Conservation (phyloP, 2,888 invertebrate genomes). For the Andrena hattorfiana region DNA sequence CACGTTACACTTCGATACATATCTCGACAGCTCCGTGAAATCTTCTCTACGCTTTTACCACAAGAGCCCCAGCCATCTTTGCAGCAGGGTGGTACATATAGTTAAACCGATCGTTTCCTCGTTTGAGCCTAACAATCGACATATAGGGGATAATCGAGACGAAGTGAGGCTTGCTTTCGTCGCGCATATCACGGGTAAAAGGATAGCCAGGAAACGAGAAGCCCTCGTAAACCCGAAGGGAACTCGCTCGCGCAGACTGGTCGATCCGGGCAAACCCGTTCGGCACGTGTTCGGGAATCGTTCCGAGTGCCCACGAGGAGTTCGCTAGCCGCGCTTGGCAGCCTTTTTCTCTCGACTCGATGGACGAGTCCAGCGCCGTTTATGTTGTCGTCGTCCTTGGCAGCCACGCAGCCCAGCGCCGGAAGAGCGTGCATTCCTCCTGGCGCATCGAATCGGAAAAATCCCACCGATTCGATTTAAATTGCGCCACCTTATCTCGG, state of each 20-base stretch:
- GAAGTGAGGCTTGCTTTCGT: conserved; percentile 37
- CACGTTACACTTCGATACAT: neutral
- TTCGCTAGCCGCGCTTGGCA: conserved; percentile 46
- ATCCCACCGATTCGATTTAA: conserved; percentile 57
- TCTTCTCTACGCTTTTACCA: neutral
- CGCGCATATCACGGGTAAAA: conserved; percentile 37
- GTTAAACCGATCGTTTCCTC: neutral
- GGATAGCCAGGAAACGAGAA: conserved; percentile 52
- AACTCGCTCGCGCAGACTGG: conserved; percentile 57
- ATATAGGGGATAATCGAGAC: conserved; percentile 14
- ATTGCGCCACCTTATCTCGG: conserved; percentile 55
- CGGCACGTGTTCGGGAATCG: conserved; percentile 72
- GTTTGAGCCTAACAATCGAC: neutral
- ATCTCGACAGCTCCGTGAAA: neutral
- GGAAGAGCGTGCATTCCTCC: conserved; percentile 65
- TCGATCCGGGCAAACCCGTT: conserved; percentile 66
- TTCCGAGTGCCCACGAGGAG: conserved; percentile 64
- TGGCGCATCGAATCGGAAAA: conserved; percentile 31
- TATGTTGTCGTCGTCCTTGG: conserved; percentile 80
- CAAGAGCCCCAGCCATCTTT: neutral
- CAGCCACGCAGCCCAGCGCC: conserved; percentile 62
- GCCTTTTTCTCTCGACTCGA: conserved; percentile 66
- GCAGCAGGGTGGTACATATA: neutral
- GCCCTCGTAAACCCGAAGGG: conserved; percentile 44
- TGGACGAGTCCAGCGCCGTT: conserved; percentile 72